Evolutionary conservation across 2,113 vertebrate species (phyloP), one percentile per base, ranked within the genome.

Genomic region (Ptilorrhoa leucosticta): DNA sequence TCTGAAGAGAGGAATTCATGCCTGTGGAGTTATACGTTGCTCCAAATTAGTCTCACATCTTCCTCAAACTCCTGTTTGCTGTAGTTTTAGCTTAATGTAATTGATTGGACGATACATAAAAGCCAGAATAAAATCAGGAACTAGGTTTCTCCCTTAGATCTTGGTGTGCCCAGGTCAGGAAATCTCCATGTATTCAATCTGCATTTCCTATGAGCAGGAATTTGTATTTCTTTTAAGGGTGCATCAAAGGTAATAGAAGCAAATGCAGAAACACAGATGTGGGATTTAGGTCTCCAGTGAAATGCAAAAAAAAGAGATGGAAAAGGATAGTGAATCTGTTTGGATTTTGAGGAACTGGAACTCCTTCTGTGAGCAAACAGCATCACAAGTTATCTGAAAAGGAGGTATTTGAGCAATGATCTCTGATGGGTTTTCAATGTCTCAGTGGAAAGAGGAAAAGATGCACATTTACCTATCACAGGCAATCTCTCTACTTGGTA

Each of bases 251-350:
- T 50, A 86, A 86, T 8, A 61, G n/a, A 72, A 92, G 31, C 31
- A 86, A 92, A 83, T 86, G 45, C 58, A 88, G 85, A 93, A 95
- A 45, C 75, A 73, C 28, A 93, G 68, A 64, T 75, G 68, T 66
- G 22, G 18, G 39, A 92, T 53, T 42, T 80, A 63, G 9, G 39
- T 71, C 47, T 81, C 27, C 44, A 66, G 7, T 18, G 39, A 21
- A 78, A 91, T 30, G 5, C 44, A 93, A 63, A 83, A 88, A 87
- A 89, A 87, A 54, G 30, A 77, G 42, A 90, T 83, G 58, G 56
- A 75, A 81, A 90, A 78, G 7, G 33, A 35, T 2, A 87, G 21
- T 58, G 56, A 70, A 73, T 83, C 30, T 92, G 4, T 51, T 56
- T 47, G 40, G 35, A 44, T 77, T 90, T 92, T 68, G 80, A 60